Percentiles rank a stretch among this genome's conserved stretches.
phyloP scores from a whole-genome alignment of 2,113 vertebrate species.

The Raja brachyura region DNA sequence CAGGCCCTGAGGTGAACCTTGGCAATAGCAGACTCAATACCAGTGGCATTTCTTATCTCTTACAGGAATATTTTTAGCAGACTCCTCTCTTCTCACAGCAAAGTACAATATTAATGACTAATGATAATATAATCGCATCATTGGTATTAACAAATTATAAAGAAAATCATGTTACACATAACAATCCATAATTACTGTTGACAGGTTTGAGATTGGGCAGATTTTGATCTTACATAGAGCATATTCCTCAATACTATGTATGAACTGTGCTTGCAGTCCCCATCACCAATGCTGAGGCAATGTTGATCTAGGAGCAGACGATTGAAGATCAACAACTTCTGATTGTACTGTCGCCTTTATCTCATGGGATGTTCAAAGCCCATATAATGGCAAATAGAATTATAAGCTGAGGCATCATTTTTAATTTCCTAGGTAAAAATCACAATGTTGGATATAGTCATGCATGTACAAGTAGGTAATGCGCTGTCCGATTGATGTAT shows the following conservation, averaged over 20 bases:
- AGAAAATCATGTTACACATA: not conserved
- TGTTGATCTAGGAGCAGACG: not conserved
- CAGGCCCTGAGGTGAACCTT: not conserved
- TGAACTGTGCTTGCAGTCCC: not conserved
- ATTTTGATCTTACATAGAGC: too few relatives aligned
- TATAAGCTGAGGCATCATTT: not conserved
- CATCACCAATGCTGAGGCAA: not conserved
- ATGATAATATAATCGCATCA: not conserved
- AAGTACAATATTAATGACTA: not conserved
- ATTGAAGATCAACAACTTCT: not conserved
- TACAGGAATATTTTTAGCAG: not conserved
- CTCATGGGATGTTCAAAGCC: not conserved
- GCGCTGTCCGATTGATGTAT: not conserved
- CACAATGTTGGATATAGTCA: not conserved
- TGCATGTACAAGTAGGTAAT: conserved; percentile 25
- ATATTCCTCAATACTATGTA: not conserved
- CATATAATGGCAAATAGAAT: not conserved
- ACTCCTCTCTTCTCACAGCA: not conserved
- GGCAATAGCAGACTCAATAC: not conserved
- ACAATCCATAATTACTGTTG: not conserved
- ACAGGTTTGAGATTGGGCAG: not conserved
- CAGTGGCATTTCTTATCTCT: not conserved
- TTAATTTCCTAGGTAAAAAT: not conserved
- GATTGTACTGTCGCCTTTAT: not conserved
- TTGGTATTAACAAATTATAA: not conserved